phyloP scores from a whole-genome alignment of 2,797 vertebrate genomes.

The Coccyzus lansbergi region DNA sequence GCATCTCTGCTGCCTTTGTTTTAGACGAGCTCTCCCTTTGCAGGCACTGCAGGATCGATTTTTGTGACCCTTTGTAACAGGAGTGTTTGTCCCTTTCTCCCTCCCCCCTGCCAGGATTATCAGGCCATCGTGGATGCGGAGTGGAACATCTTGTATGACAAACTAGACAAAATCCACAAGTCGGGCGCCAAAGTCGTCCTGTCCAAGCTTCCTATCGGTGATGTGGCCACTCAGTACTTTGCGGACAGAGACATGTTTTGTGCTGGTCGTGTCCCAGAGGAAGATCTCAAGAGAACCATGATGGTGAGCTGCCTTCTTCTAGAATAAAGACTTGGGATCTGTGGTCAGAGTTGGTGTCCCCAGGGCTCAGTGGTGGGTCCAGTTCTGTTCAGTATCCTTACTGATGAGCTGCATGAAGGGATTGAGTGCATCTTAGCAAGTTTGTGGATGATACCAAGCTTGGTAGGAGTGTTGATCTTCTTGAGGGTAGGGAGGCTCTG shows the following conservation, averaged over 20 bases:
- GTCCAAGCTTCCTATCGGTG: conserved; percentile 93
- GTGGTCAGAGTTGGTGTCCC: too few species aligned
- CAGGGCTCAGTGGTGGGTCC: too few species aligned
- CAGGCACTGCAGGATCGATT: rapidly evolving
- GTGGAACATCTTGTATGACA: conserved; percentile 98
- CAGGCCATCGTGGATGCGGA: conserved; percentile 98
- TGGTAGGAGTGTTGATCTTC: too few species aligned
- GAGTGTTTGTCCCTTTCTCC: rapidly evolving
- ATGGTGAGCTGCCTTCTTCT: conserved; percentile 81
- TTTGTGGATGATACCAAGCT: too few species aligned
- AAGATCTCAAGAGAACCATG: conserved; percentile 97
- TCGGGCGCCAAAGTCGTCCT: conserved; percentile 95
- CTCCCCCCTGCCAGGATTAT: conserved; percentile 85
- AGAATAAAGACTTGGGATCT: rapidly evolving
- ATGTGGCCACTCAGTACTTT: conserved; percentile 97
- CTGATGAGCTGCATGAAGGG: too few species aligned
- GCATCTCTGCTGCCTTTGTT: neutral
- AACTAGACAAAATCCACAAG: conserved; percentile 91
- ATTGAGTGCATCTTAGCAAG: too few species aligned
- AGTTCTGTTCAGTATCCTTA: too few species aligned
- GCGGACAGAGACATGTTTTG: conserved; percentile 98
- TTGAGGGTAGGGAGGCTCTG: too few species aligned
- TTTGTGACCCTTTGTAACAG: rapidly evolving
- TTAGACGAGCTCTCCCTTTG: neutral
- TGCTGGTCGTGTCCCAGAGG: conserved; percentile 93